Evolutionary conservation across 1,140 invertebrate genomes (phyloP).

Genomic region (Tenebrio molitor): DNA sequence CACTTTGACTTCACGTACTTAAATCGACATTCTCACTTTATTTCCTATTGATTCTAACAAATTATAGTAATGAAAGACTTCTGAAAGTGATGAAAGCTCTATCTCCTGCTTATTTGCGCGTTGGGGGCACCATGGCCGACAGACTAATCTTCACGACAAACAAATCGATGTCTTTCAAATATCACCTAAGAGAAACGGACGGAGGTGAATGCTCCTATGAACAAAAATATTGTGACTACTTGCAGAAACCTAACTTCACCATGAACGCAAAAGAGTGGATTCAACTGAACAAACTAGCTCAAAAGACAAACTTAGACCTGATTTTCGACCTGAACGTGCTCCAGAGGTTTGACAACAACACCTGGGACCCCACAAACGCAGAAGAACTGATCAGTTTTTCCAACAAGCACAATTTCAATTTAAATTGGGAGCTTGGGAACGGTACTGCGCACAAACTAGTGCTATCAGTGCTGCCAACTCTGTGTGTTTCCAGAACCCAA

Average conservation of each 20-base stretch:
- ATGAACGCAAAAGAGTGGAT: conserved; percentile 66
- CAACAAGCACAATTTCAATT: conserved; percentile 66
- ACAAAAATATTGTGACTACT: conserved; percentile 56
- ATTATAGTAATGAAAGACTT: conserved; percentile 67
- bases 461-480: conserved; percentile 16
- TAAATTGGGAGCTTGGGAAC: conserved; percentile 83
- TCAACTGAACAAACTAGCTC: conserved; percentile 74
- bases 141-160: conserved; percentile 71
- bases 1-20: conserved; percentile 61
- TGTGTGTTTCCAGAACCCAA: conserved; percentile 74
- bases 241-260: conserved; percentile 6
- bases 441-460: conserved; percentile 65
- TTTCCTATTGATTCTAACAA: neutral
- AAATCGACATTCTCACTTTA: neutral
- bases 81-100: conserved; percentile 70
- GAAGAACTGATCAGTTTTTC: conserved; percentile 74
- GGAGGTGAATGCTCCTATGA: conserved; percentile 65
- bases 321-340: conserved; percentile 73
- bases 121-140: conserved; percentile 79
- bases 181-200: conserved; percentile 59
- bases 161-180: conserved; percentile 52
- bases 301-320: conserved; percentile 56
- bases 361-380: conserved; percentile 78
- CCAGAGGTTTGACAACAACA: conserved; percentile 69
- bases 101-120: conserved; percentile 73